Evolutionary conservation across 2,797 vertebrate genomes (phyloP).

Genomic region (Parotocinclus haroldoi): DNA sequence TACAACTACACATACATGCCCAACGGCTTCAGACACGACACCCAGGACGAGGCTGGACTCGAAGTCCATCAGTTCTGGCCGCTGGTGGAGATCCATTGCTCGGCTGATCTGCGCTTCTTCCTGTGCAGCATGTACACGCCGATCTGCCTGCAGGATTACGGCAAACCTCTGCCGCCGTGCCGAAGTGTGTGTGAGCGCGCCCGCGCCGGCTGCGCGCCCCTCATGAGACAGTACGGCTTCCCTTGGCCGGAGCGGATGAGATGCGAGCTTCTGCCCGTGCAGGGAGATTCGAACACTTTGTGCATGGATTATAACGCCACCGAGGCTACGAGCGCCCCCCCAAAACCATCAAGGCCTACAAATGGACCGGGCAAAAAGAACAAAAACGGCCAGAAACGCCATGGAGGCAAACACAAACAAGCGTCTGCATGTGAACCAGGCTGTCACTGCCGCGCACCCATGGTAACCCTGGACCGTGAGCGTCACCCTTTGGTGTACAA

Average conservation of each 20-base stretch:
- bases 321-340: slow-evolving; percentile 73
- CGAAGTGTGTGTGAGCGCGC: slow-evolving; percentile 89
- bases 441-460: slow-evolving; percentile 82
- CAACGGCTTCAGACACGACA: slow-evolving; percentile 95
- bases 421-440: slow-evolving; percentile 71
- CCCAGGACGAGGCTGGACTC: slow-evolving; percentile 83
- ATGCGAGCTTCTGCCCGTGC: slow-evolving; percentile 87
- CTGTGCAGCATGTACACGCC: slow-evolving; percentile 94
- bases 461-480: slow-evolving; percentile 79
- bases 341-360: slow-evolving; percentile 65
- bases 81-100: slow-evolving; percentile 92
- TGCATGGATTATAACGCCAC: slow-evolving; percentile 95
- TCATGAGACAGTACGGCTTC: slow-evolving; percentile 94
- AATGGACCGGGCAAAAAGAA: slow-evolving; percentile 68
- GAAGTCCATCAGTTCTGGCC: slow-evolving; percentile 81
- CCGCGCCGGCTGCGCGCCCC: slow-evolving; percentile 86
- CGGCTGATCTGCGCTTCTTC: slow-evolving; percentile 87
- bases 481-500: slow-evolving; percentile 77
- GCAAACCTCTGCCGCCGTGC: slow-evolving; percentile 90
- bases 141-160: slow-evolving; percentile 93
- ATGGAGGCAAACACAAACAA: slow-evolving; percentile 54
- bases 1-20: slow-evolving; percentile 95
- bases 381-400: slow-evolving; percentile 52
- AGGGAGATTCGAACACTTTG: slow-evolving; percentile 80
- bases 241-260: slow-evolving; percentile 94